Evolutionary conservation across 2,888 invertebrate genomes (phyloP).

Genomic region (Prionchulus punctatus): DNA sequence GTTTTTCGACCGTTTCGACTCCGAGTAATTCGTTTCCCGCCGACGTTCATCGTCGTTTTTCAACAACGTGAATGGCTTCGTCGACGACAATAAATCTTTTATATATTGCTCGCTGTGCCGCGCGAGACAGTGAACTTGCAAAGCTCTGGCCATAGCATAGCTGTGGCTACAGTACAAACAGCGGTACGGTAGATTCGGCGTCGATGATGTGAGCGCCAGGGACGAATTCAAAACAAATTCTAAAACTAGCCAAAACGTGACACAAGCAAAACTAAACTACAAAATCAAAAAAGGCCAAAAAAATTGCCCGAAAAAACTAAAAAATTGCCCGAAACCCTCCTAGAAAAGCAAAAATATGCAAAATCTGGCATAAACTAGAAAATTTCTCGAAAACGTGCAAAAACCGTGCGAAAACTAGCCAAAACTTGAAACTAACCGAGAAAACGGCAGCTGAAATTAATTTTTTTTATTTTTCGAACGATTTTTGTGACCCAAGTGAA

Average conservation of each 20-base stretch:
- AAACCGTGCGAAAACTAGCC: too few relatives aligned
- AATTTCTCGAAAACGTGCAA: neutral
- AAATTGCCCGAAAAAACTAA: neutral
- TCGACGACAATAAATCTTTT: neutral
- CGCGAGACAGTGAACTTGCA: neutral
- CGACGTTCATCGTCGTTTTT: too few relatives aligned
- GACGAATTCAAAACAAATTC: neutral
- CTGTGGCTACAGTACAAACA: neutral
- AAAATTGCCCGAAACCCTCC: neutral
- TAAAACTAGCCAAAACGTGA: neutral
- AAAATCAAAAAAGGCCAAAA: neutral
- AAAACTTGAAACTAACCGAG: too few relatives aligned
- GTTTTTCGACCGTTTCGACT: too few relatives aligned
- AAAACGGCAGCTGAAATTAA: too few relatives aligned
- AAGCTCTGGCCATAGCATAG: neutral
- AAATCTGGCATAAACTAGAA: neutral
- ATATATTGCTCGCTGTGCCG: neutral
- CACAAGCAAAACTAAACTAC: neutral
- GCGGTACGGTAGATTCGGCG: neutral
- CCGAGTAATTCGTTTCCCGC: too few relatives aligned
- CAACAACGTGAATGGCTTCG: too few relatives aligned
- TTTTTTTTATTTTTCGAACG: too few relatives aligned
- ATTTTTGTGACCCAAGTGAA: too few relatives aligned
- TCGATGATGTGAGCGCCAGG: neutral
- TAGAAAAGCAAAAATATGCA: neutral